Conservation (phyloP, 2,797 vertebrate species). For the Lates japonicus region DNA sequence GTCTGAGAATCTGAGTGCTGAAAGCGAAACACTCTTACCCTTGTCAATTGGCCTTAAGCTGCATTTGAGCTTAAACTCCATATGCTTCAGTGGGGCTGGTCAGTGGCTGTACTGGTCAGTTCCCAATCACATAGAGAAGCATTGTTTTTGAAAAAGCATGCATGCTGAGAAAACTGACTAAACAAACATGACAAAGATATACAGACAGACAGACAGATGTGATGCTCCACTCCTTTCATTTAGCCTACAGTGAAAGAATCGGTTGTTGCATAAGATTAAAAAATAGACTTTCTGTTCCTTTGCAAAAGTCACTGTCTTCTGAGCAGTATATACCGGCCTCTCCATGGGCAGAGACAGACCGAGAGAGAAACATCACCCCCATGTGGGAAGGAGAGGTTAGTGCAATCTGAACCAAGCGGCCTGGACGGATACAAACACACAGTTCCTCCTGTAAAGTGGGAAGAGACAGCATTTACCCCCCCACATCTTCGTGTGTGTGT, state of each 20-base stretch:
- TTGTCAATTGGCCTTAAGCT: neutral
- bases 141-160: conserved; percentile 35
- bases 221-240: conserved; percentile 30
- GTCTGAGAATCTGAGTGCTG: conserved; percentile 15
- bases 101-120: conserved; percentile 20
- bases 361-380: conserved; percentile 64
- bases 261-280: conserved; percentile 77
- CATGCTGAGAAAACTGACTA: conserved; percentile 63
- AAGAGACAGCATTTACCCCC: neutral
- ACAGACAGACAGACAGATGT: conserved; percentile 35
- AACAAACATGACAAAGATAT: conserved; percentile 59
- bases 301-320: conserved; percentile 70
- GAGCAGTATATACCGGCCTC: conserved; percentile 60
- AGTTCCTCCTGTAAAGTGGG: conserved; percentile 30
- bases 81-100: conserved; percentile 10
- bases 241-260: conserved; percentile 56
- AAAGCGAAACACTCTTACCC: conserved; percentile 12
- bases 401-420: conserved; percentile 76
- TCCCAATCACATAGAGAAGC: conserved; percentile 36
- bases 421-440: conserved; percentile 68
- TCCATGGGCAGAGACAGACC: conserved; percentile 15
- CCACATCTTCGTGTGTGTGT: conserved; percentile 18
- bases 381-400: conserved; percentile 71
- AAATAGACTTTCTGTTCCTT: conserved; percentile 75
- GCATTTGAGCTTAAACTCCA: conserved; percentile 9